phyloP scores from a whole-genome alignment of 2,888 invertebrate genomes.

The Oligia latruncula region DNA sequence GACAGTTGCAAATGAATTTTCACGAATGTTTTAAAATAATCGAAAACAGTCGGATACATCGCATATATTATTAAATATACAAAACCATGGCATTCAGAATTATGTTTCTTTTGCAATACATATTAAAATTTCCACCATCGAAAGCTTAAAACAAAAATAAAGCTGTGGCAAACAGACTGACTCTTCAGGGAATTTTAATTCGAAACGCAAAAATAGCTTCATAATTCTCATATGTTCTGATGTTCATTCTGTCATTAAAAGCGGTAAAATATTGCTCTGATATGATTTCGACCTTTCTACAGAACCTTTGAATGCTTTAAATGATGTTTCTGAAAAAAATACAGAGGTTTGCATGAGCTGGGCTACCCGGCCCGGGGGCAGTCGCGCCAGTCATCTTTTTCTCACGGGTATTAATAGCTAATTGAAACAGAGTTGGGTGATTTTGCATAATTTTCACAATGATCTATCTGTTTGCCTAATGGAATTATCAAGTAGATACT shows the following conservation, averaged over 20 bases:
- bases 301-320: conserved; percentile 65
- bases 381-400: conserved; percentile 76
- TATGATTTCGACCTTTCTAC: conserved; percentile 48
- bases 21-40: conserved; percentile 3
- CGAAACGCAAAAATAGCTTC: conserved; percentile 24
- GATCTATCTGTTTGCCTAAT: conserved; percentile 77
- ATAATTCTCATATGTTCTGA: conserved; percentile 34
- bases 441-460: conserved; percentile 81
- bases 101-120: conserved; percentile 18
- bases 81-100: not conserved
- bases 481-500: conserved; percentile 74
- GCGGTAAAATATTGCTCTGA: conserved; percentile 35
- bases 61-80: not conserved
- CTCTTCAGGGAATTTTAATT: conserved; percentile 16
- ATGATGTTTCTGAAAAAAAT: conserved; percentile 70
- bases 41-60: not conserved
- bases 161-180: conserved; percentile 12
- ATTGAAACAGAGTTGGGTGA: conserved; percentile 81
- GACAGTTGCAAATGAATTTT: not conserved
- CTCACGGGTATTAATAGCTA: conserved; percentile 82
- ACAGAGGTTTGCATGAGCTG: conserved; percentile 63
- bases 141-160: conserved; percentile 13
- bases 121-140: not conserved
- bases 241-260: conserved; percentile 50
- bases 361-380: conserved; percentile 51